A percentile compares a stretch with the other conserved stretches of the same genome.
Conservation (phyloP, 2,797 vertebrate genomes). For the Diceros bicornis region DNA sequence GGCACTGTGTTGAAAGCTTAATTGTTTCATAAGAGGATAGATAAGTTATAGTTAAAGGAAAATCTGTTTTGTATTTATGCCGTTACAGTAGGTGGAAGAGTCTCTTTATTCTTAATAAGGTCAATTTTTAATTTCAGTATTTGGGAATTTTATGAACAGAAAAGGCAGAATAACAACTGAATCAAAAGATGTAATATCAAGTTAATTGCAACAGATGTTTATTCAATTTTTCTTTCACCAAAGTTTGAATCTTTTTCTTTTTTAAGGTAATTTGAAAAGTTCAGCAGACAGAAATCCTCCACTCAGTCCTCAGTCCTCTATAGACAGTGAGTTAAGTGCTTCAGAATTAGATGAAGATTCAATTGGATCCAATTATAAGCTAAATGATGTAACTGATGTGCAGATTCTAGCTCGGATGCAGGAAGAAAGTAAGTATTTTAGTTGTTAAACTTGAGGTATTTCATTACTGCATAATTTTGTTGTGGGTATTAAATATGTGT, state of each 20-base stretch:
- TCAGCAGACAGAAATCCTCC: slow-evolving; percentile 95
- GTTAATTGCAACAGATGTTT: slow-evolving; percentile 59
- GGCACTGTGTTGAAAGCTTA: slow-evolving; percentile 14
- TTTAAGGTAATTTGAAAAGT: slow-evolving; percentile 93
- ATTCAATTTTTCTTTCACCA: slow-evolving; percentile 63
- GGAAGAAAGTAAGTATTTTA: slow-evolving; percentile 96
- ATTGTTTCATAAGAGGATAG: slow-evolving; percentile 14
- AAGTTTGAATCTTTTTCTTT: slow-evolving; percentile 66
- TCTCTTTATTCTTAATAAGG: slow-evolving; percentile 56
- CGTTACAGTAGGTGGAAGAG: neutral
- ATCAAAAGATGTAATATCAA: neutral
- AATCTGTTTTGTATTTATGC: slow-evolving; percentile 57
- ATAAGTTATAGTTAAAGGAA: slow-evolving; percentile 47
- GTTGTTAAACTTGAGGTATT: slow-evolving; percentile 41
- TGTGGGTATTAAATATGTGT: slow-evolving; percentile 28
- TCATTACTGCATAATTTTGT: slow-evolving; percentile 37
- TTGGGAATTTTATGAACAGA: slow-evolving; percentile 46
- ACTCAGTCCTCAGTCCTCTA: slow-evolving; percentile 97
- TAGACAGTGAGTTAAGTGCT: slow-evolving; percentile 99
- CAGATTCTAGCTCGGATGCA: slow-evolving; percentile 99
- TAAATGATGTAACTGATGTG: slow-evolving; percentile 99
- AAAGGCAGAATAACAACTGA: slow-evolving; percentile 7
- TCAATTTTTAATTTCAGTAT: slow-evolving; percentile 61
- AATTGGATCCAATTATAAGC: slow-evolving; percentile 98
- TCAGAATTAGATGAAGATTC: slow-evolving; percentile 99